Base-by-base conservation (phyloP, 1,140 invertebrate genomes). In the Delia radicum region DNA sequence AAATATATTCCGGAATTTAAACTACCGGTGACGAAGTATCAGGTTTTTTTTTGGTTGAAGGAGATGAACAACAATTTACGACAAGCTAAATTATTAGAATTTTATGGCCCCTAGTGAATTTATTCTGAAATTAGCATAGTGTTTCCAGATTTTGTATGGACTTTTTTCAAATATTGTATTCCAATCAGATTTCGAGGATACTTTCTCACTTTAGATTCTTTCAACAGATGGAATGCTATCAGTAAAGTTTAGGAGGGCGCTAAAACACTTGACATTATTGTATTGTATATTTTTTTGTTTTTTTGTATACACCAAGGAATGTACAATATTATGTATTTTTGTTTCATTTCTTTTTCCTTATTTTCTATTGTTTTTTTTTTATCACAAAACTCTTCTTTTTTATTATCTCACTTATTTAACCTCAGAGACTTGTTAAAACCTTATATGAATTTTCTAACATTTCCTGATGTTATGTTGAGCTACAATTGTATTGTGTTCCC, bases 241-340 rank as follows among this genome's bases (percentile, higher is more conserved):
- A 55, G n/a, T 18, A 55, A 55, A 21, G 48, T 55, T 55, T 2
- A 55, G 46, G 48, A 55, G 48, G 48, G 48, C 21, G 48, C 48
- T 21, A 55, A 55, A 55, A 55, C 48, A 55, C 48, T 55, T 55
- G 48, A 55, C 48, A 55, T 55, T n/a, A 55, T 55, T 55, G 48
- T 55, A 21, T 55, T 55, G n/a, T 55, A 24, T n/a, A 21, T 24
- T 24, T 4, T 18, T 55, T 55, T n/a, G 8, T 8, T 7, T 55
- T 55, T 55, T 21, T n/a, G 15, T 55, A 21, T 55, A n/a, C 18
- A 21, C 48, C 18, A 55, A 55, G 48, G 48, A 55, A 55, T 55
- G 48, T 21, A 21, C n/a, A 24, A 55, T 55, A 55, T 55, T 55
- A 7, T 55, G 18, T 21, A 18, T 55, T 55, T 55, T 55, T 3